A percentile compares a stretch with the other conserved stretches of the same genome.
These are phyloP conservation scores for Unio delphinus DNA, from an alignment of 2,888 invertebrate species.

Conservation along the genomic window DNA sequence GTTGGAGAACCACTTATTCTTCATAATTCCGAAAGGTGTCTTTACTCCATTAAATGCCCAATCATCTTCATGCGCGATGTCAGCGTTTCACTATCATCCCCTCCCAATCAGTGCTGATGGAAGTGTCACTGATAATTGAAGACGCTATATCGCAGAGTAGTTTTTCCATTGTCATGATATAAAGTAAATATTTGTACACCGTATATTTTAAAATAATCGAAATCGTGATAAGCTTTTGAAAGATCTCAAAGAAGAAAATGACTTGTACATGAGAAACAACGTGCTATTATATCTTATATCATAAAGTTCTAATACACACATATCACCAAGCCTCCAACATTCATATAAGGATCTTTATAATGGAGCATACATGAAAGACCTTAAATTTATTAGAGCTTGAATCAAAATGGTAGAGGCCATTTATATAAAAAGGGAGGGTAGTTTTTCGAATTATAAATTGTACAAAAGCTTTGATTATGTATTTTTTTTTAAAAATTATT, in stretches of 20 bases:
- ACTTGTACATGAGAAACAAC: slow-evolving; percentile 3
- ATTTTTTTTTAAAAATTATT: too few species aligned
- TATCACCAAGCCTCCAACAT: too few species aligned
- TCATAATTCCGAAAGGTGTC: slow-evolving; percentile 7
- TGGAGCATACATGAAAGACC: too few species aligned
- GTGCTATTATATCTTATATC: too few species aligned
- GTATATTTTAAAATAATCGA: slow-evolving; percentile 12
- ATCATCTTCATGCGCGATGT: slow-evolving; percentile 10
- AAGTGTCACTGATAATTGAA: slow-evolving; percentile 18
- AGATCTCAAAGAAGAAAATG: slow-evolving; percentile 5
- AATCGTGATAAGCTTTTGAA: slow-evolving; percentile 7
- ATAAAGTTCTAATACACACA: too few species aligned
- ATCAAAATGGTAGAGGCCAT: too few species aligned
- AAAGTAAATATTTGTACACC: slow-evolving; percentile 9
- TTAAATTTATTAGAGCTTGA: too few species aligned
- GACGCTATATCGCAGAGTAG: slow-evolving; percentile 18
- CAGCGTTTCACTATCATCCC: slow-evolving; percentile 8
- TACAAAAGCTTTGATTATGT: too few species aligned
- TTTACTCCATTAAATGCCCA: slow-evolving; percentile 19
- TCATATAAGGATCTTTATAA: too few species aligned
- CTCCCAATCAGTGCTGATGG: slow-evolving; percentile 13
- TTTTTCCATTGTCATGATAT: slow-evolving; percentile 10
- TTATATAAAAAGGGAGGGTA: too few species aligned
- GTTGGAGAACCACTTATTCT: not conserved
- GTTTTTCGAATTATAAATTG: too few species aligned